Evolutionary conservation across 2,113 vertebrate species (phyloP), one percentile per base, ranked within the genome.

Genomic region (Proterorhinus semilunaris): DNA sequence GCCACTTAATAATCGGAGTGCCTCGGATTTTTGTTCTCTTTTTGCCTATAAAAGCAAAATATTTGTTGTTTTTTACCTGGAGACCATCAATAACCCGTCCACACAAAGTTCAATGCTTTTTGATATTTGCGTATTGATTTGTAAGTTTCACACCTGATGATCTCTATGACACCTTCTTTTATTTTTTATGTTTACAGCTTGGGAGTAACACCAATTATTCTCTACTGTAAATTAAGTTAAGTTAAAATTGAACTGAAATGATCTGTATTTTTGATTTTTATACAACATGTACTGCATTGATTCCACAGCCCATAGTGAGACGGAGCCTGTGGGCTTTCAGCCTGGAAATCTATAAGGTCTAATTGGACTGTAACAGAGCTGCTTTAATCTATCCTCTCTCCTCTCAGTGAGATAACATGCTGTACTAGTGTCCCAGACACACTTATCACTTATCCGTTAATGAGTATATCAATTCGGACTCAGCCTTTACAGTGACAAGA

Each of bases 371-470:
- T 51, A 27, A 66, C 12, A 4, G 50, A 68, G 52, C 46, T 46
- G 47, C 10, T 61, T 67, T 72, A 68, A 79, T 81, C 71, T 53
- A 5, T 65, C 62, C 17, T 70, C 42, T 65, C n/a, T 66, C 44
- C 44, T 52, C 63, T 65, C 65, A 58, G 48, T n/a, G 43, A 59
- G 68, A 11, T 53, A 64, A 52, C 71, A 69, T 70, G 61, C 52
- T 54, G 48, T 17, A 69, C 59, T 43, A 54, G 43, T 7, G 64
- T 49, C 27, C 45, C 47, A 82, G 59, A 52, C 36, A 45, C 50
- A 62, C 57, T 84, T 81, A 78, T 82, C 79, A 73, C 44, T 57
- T 55, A 68, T 71, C 65, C 47, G 46, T 71, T 68, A 69, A 74
- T 80, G 62, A 78, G 67, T 72, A 48, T 69, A 68, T 74, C 65